A percentile compares a stretch with the other conserved stretches of the same genome.
Conservation (phyloP, 2,113 vertebrate genomes). For the Pipra filicauda region DNA sequence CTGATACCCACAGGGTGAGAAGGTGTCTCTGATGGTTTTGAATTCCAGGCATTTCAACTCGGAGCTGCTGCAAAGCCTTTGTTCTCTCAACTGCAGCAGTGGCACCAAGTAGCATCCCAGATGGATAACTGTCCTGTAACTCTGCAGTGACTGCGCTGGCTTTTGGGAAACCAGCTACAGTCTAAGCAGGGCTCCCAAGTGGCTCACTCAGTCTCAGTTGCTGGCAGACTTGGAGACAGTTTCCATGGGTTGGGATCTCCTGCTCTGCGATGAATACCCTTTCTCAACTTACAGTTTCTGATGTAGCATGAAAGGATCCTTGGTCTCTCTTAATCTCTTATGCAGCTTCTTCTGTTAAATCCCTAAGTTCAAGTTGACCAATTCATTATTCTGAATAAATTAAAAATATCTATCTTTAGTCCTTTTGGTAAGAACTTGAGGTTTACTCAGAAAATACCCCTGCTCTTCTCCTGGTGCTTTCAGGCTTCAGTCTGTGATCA, state of each 20-base stretch:
- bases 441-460: neutral
- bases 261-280: neutral
- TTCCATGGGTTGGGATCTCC: neutral
- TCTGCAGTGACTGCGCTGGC: neutral
- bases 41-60: neutral
- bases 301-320: neutral
- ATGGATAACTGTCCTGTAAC: neutral
- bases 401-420: neutral
- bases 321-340: neutral
- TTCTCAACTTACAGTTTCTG: neutral
- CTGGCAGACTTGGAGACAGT: neutral
- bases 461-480: neutral
- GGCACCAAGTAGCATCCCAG: neutral
- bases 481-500: neutral
- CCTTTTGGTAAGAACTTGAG: neutral
- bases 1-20: neutral
- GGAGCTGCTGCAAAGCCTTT: neutral
- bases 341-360: neutral
- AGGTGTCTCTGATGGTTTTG: neutral
- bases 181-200: neutral
- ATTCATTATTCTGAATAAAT: neutral
- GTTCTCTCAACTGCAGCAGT: neutral
- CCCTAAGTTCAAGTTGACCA: neutral
- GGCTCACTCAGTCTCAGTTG: neutral
- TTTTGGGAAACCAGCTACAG: neutral